Conservation (phyloP, 2,113 vertebrate genomes). For the Pipra filicauda region DNA sequence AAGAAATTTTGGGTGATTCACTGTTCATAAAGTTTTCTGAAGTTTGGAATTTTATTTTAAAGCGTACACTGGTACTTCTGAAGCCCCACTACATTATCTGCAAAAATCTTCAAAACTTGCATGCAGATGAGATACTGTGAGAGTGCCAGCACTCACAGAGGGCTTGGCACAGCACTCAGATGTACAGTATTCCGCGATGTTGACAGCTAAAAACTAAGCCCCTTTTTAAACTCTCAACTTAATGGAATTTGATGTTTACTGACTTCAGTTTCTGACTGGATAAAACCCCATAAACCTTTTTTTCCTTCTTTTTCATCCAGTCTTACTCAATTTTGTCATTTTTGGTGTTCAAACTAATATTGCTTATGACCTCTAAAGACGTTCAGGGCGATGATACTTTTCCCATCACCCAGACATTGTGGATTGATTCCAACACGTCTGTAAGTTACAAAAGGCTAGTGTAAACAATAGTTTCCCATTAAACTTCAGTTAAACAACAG, state of each 20-base stretch:
- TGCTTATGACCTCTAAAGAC: conserved; percentile 24
- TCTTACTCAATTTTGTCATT: conserved; percentile 11
- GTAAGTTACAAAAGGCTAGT: conserved; percentile 48
- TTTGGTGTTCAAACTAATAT: conserved; percentile 17
- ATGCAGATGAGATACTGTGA: neutral
- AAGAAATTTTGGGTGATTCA: neutral
- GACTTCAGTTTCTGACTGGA: conserved; percentile 1
- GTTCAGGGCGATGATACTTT: neutral
- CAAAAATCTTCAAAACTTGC: neutral
- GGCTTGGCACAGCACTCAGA: neutral
- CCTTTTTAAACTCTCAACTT: neutral
- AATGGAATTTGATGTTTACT: neutral
- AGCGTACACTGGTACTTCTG: neutral
- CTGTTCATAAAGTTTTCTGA: neutral
- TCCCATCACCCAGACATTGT: neutral
- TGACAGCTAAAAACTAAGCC: neutral
- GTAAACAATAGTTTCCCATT: conserved; percentile 80
- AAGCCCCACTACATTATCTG: neutral
- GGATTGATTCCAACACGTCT: conserved; percentile 45
- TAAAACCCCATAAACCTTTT: neutral
- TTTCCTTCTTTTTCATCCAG: neutral
- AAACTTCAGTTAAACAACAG: conserved; percentile 76
- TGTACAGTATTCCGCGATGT: neutral
- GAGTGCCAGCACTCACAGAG: neutral
- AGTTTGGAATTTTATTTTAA: neutral